phyloP scores from a whole-genome alignment of 2,888 invertebrate species.

The Orthosia gothica region DNA sequence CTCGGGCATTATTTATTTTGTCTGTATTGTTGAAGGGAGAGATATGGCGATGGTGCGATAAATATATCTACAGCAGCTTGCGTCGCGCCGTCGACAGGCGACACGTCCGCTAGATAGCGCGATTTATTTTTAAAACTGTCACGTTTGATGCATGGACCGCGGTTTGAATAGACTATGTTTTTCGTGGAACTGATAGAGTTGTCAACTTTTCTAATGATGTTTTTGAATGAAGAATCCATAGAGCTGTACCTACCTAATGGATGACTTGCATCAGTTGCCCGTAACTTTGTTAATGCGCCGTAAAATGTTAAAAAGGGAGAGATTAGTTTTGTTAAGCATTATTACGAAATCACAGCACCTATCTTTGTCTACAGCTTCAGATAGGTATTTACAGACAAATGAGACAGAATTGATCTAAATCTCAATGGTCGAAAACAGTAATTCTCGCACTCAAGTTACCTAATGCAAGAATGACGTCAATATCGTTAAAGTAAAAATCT shows the following conservation, averaged over 20 bases:
- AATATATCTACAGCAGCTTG: slow-evolving; percentile 88
- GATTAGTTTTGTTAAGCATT: too few relatives aligned
- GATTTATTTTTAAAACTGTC: slow-evolving; percentile 76
- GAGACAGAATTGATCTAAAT: too few relatives aligned
- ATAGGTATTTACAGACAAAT: too few relatives aligned
- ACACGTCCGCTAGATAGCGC: slow-evolving; percentile 68
- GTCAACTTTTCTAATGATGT: slow-evolving; percentile 17
- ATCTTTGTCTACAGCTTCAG: too few relatives aligned
- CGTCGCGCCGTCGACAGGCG: slow-evolving; percentile 74
- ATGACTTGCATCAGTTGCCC: neutral
- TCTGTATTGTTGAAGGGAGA: slow-evolving; percentile 84
- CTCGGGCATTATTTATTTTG: slow-evolving; percentile 87
- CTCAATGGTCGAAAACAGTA: too few relatives aligned
- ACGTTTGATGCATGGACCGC: slow-evolving; percentile 68
- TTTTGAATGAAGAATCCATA: neutral
- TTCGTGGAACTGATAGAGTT: slow-evolving; percentile 42
- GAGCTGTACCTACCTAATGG: neutral
- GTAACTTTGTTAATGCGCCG: neutral
- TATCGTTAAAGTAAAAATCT: neutral
- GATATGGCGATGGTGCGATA: slow-evolving; percentile 87
- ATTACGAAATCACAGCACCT: too few relatives aligned
- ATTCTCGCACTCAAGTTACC: too few relatives aligned
- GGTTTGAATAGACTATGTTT: slow-evolving; percentile 40
- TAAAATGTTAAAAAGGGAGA: neutral
- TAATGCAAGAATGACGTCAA: neutral